Conservation (phyloP, 1,140 invertebrate genomes). For the Trichomalopsis sarcophagae region DNA sequence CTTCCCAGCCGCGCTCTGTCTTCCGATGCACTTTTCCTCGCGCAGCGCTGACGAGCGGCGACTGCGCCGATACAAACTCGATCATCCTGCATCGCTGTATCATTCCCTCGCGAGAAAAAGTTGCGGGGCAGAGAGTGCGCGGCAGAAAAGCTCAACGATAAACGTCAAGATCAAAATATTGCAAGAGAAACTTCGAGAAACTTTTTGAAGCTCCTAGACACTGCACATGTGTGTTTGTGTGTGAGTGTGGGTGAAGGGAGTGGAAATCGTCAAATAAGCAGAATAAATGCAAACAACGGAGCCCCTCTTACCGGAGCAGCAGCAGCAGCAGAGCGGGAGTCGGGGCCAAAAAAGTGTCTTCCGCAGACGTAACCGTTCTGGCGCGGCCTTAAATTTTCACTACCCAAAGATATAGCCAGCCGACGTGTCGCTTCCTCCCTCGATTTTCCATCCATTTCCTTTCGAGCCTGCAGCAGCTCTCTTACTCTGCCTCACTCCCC, state of each 20-base stretch:
- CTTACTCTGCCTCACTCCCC: slow-evolving; percentile 52
- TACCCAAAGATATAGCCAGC: slow-evolving; percentile 33
- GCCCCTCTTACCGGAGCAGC: neutral
- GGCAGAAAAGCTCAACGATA: neutral
- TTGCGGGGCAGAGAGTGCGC: neutral
- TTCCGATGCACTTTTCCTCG: slow-evolving; percentile 18
- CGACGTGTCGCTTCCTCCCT: slow-evolving; percentile 18
- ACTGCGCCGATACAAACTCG: neutral
- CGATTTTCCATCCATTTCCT: slow-evolving; percentile 52
- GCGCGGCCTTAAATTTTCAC: slow-evolving; percentile 44
- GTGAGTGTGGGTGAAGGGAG: too few species aligned
- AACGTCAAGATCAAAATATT: neutral
- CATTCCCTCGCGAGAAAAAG: neutral
- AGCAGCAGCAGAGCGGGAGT: neutral
- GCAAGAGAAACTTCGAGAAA: neutral
- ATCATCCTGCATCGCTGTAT: neutral
- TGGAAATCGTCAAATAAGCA: too few species aligned
- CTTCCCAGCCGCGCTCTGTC: slow-evolving; percentile 29
- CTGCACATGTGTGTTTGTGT: too few species aligned
- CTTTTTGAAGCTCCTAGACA: neutral
- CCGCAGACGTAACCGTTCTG: neutral
- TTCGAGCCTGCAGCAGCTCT: slow-evolving; percentile 32
- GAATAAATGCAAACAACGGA: neutral
- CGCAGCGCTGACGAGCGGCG: neutral
- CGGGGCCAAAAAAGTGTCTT: neutral